A percentile compares a stretch with the other conserved stretches of the same genome.
Conservation (phyloP, 2,797 vertebrate species). For the Synanceia verrucosa region DNA sequence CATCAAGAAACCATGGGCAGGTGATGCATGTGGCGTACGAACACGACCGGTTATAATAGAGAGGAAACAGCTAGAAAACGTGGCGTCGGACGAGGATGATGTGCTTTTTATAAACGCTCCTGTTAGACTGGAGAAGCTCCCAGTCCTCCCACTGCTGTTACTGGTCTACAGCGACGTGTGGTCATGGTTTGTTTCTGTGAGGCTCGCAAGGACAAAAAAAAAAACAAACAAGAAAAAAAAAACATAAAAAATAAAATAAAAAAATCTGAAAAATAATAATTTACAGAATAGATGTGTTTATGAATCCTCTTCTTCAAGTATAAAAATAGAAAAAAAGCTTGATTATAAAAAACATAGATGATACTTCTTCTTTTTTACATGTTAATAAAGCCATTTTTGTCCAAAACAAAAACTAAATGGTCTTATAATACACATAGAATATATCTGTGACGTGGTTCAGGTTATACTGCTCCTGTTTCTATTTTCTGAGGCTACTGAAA, state of each 20-base stretch:
- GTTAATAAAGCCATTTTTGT: constrained; percentile 70
- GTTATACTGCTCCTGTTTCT: constrained; percentile 39
- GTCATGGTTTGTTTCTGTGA: constrained; percentile 56
- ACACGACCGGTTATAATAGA: constrained; percentile 69
- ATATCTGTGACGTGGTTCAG: constrained; percentile 58
- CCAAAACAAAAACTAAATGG: constrained; percentile 71
- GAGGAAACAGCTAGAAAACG: constrained; percentile 60
- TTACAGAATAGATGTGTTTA: constrained; percentile 74
- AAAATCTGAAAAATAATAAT: constrained; percentile 72
- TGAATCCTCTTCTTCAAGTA: constrained; percentile 78
- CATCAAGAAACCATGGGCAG: constrained; percentile 73
- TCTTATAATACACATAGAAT: constrained; percentile 71
- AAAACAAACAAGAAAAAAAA: no score
- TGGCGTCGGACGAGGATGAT: constrained; percentile 38
- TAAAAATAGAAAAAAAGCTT: constrained; percentile 88
- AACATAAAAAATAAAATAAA: constrained; percentile 61
- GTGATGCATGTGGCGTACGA: constrained; percentile 45
- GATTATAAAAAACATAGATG: constrained; percentile 85
- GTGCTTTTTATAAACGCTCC: constrained; percentile 58
- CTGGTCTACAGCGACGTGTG: constrained; percentile 22
- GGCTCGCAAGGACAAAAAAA: constrained; percentile 44
- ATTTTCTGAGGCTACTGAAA: constrained; percentile 53
- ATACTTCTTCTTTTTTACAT: constrained; percentile 78
- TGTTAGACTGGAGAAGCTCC: no score
- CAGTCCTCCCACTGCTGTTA: not conserved